phyloP scores from a whole-genome alignment of 1,140 invertebrate species.

The Sinella curviseta region DNA sequence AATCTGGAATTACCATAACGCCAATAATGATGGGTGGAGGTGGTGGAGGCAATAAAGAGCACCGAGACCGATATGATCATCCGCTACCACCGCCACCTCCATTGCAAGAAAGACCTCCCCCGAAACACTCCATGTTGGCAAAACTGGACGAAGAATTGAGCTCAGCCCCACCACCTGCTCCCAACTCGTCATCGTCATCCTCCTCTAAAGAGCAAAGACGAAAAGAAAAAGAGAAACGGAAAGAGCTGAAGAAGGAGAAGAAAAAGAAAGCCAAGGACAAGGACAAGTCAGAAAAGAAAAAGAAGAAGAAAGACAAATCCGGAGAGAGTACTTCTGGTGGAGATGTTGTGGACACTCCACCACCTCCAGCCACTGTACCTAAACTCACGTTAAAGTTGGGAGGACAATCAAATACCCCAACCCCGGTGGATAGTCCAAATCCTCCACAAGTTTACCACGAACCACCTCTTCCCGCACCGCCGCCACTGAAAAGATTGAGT shows the following conservation, averaged over 20 bases:
- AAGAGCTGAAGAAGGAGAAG: constrained; percentile 59
- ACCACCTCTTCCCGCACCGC: not conserved
- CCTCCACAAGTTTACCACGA: constrained; percentile 33
- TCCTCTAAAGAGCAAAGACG: constrained; percentile 35
- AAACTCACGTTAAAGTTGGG: constrained; percentile 79
- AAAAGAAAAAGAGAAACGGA: constrained; percentile 62
- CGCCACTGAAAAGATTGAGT: constrained; percentile 21
- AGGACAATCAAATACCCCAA: constrained; percentile 56
- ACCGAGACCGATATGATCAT: not conserved
- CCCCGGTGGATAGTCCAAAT: constrained; percentile 48
- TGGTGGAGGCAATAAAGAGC: not conserved
- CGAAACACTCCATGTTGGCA: constrained; percentile 26
- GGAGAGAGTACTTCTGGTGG: not conserved
- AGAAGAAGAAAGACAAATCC: constrained; percentile 57
- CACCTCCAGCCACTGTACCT: constrained; percentile 59
- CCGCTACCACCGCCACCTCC: not conserved
- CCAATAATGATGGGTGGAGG: constrained; percentile 44
- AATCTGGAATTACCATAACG: constrained; percentile 49
- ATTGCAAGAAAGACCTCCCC: not conserved
- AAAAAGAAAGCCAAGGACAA: constrained; percentile 56
- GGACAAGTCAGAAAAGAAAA: constrained; percentile 60
- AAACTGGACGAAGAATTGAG: constrained; percentile 48
- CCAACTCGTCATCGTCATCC: not conserved
- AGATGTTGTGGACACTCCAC: not conserved
- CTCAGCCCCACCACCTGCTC: constrained; percentile 15